Conservation (phyloP, 2,888 invertebrate genomes). For the Acleris holmiana region DNA sequence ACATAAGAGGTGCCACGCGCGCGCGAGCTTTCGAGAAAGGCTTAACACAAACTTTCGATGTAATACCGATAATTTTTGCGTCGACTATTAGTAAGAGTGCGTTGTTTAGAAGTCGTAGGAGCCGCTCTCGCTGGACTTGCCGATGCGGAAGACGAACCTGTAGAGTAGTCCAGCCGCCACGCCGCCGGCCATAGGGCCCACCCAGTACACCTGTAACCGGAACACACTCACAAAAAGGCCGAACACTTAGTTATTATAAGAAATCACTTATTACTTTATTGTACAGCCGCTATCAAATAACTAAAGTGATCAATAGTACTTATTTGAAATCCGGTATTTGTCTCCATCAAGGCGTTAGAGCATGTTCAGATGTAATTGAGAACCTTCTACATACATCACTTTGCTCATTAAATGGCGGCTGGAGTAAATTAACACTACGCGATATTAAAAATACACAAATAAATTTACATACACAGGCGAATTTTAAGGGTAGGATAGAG, state of each 20-base stretch:
- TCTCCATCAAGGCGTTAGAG: not conserved
- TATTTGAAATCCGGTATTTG: no score
- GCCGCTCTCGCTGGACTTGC: constrained; percentile 88
- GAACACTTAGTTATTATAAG: no score
- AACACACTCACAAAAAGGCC: not conserved
- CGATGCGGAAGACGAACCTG: constrained; percentile 87
- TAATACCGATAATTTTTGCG: not conserved
- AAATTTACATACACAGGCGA: no score
- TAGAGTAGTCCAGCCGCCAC: constrained; percentile 90
- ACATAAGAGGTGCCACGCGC: not conserved
- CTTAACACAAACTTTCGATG: constrained; percentile 3
- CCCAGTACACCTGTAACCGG: constrained; percentile 90
- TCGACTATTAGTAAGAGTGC: not conserved
- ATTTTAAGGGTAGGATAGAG: no score
- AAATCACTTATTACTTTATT: no score
- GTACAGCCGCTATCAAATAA: no score
- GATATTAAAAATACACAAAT: no score
- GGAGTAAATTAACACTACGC: no score
- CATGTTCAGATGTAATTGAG: no score
- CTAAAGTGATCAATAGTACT: no score
- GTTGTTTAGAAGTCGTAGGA: constrained; percentile 89
- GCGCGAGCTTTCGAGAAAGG: constrained; percentile 10
- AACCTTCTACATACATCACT: no score
- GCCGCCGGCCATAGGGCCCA: constrained; percentile 92
- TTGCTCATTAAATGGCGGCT: no score